phyloP scores from a whole-genome alignment of 2,888 invertebrate species.

The Drosophila basisetae region DNA sequence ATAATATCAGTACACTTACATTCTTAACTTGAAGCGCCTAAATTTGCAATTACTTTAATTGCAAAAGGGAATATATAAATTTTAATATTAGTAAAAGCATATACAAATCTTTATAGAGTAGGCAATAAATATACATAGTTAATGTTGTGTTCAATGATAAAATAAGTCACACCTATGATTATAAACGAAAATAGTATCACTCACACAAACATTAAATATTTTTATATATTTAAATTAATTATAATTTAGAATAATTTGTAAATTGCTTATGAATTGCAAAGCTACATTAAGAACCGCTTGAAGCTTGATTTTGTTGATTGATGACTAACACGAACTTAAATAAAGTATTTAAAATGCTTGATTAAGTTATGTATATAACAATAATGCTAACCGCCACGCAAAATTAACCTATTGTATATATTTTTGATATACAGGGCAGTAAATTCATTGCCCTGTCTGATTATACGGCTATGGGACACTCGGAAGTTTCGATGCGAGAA shows the following conservation, averaged over 20 bases:
- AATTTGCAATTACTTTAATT: not conserved
- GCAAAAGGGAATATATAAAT: not conserved
- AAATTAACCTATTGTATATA: slow-evolving; percentile 45
- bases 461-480: slow-evolving; percentile 95
- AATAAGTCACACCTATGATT: not conserved
- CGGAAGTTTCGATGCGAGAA: slow-evolving; percentile 95
- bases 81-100: not conserved
- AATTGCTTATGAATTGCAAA: not conserved
- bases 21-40: not conserved
- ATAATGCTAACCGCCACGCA: slow-evolving; percentile 27
- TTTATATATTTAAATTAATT: not conserved
- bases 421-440: slow-evolving; percentile 87
- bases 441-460: slow-evolving; percentile 95
- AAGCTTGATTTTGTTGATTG: slow-evolving; percentile 3
- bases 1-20: not conserved
- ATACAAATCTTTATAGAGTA: not conserved
- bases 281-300: slow-evolving; percentile 22
- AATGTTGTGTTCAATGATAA: not conserved
- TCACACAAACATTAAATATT: not conserved
- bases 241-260: slow-evolving; percentile 3
- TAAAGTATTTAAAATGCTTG: slow-evolving; percentile 69
- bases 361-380: slow-evolving; percentile 70
- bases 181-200: not conserved
- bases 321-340: slow-evolving; percentile 8
- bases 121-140: not conserved